phyloP scores from a whole-genome alignment of 2,888 invertebrate species.

The Parnassius mnemosyne region DNA sequence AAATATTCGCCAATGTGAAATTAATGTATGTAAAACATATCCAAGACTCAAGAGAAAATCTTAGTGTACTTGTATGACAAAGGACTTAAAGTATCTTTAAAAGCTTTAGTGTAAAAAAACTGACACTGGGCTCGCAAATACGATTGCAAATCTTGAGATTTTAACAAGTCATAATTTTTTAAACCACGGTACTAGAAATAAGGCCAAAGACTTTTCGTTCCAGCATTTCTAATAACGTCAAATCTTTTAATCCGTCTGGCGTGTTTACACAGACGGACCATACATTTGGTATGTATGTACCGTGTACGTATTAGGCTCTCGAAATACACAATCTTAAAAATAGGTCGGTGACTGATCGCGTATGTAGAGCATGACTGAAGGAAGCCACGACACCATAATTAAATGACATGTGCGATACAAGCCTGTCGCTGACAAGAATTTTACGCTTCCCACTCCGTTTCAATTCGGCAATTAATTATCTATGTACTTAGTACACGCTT shows the following conservation, averaged over 20 bases:
- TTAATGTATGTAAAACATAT: no score
- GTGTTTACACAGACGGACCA: slow-evolving; percentile 5
- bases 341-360: slow-evolving; percentile 48
- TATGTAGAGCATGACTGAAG: slow-evolving; percentile 55
- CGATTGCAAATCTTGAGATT: no score
- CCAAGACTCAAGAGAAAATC: no score
- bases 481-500: not conserved
- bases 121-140: no score
- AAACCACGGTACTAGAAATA: no score
- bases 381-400: slow-evolving; percentile 41
- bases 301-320: slow-evolving; percentile 26
- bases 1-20: no score
- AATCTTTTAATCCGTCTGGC: slow-evolving; percentile 28
- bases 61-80: no score
- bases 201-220: no score
- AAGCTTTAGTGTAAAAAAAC: no score
- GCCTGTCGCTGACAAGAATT: slow-evolving; percentile 26
- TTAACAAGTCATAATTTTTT: no score
- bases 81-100: no score
- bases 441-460: slow-evolving; percentile 21
- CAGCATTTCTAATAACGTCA: slow-evolving; percentile 28
- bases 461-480: slow-evolving; percentile 9
- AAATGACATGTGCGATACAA: slow-evolving; percentile 37
- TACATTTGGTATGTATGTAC: not conserved
- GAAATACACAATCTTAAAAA: slow-evolving; percentile 38